These are phyloP conservation scores for Cygnus olor DNA, from an alignment of 2,797 vertebrate genomes.

Conservation along the genomic window DNA sequence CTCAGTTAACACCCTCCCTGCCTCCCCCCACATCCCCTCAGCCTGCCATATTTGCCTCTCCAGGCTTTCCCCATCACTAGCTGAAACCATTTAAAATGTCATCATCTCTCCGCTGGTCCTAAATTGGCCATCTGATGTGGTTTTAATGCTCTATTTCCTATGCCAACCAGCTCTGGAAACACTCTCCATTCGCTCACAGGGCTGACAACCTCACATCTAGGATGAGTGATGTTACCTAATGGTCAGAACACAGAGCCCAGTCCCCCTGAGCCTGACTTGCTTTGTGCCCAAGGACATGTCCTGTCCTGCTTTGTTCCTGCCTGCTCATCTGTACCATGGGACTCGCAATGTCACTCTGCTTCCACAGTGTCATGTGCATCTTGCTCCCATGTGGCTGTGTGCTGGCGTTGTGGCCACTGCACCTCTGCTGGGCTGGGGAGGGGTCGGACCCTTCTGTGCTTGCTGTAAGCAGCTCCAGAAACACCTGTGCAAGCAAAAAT, in stretches of 20 bases:
- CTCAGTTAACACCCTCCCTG: background rate
- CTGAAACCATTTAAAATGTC: constrained; percentile 49
- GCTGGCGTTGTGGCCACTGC: fast-evolving
- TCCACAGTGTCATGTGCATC: background rate
- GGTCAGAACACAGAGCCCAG: background rate
- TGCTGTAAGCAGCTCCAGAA: background rate
- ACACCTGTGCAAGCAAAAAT: background rate
- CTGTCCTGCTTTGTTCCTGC: background rate
- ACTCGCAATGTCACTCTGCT: background rate
- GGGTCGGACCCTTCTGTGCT: background rate
- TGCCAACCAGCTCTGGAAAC: constrained; percentile 6
- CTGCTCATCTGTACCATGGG: background rate
- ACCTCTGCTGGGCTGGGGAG: background rate
- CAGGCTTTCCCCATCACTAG: background rate
- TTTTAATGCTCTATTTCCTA: constrained; percentile 54
- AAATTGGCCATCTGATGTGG: constrained; percentile 30
- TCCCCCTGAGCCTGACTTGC: background rate
- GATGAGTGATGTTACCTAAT: background rate
- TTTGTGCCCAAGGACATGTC: background rate
- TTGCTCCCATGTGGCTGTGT: background rate
- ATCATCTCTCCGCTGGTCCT: constrained; percentile 33
- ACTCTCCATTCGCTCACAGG: background rate
- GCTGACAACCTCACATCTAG: background rate
- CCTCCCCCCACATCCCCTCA: background rate
- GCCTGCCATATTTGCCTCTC: background rate